A percentile compares a stretch with the other conserved stretches of the same genome.
Evolutionary conservation across 2,113 vertebrate genomes (phyloP).

Genomic region (Oenanthe melanoleuca): DNA sequence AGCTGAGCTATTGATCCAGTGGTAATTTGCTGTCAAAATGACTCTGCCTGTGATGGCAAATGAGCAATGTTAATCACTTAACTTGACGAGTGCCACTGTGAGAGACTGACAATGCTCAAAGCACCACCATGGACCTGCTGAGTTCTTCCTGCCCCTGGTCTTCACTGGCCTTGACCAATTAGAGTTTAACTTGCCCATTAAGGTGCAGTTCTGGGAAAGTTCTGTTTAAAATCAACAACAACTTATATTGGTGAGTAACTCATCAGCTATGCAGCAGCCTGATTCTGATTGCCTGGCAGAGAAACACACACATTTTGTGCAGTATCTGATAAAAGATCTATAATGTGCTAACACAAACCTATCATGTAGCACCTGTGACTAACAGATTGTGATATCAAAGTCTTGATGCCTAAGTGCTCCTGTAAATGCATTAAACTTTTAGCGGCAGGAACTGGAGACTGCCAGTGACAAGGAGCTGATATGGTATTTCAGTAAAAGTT

Average conservation of each 20-base stretch:
- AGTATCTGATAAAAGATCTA: constrained; percentile 71
- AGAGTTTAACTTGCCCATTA: not conserved
- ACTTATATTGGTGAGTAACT: constrained; percentile 50
- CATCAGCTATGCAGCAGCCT: constrained; percentile 57
- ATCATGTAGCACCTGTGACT: constrained; percentile 70
- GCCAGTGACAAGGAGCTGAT: constrained; percentile 68
- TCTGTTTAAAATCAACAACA: constrained; percentile 57
- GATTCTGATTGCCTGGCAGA: constrained; percentile 63
- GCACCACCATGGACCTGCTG: constrained; percentile 22
- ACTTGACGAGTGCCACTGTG: constrained; percentile 29
- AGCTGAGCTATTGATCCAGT: constrained; percentile 64
- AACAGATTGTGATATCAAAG: constrained; percentile 74
- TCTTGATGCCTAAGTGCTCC: constrained; percentile 67
- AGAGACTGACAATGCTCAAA: constrained; percentile 43
- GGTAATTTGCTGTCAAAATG: constrained; percentile 68
- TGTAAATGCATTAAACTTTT: constrained; percentile 71
- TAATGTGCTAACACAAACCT: constrained; percentile 73
- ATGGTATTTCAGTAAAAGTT: constrained; percentile 63
- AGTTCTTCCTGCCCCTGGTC: constrained; percentile 26
- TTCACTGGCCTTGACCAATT: constrained; percentile 33
- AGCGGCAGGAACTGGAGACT: constrained; percentile 61
- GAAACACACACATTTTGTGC: constrained; percentile 68
- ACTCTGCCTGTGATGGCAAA: constrained; percentile 51
- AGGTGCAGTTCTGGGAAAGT: constrained; percentile 45
- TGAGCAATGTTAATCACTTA: constrained; percentile 51